Evolutionary conservation across 2,888 invertebrate genomes (phyloP), one percentile per base, ranked within the genome.

Genomic region (Pandemis cinnamomeana): DNA sequence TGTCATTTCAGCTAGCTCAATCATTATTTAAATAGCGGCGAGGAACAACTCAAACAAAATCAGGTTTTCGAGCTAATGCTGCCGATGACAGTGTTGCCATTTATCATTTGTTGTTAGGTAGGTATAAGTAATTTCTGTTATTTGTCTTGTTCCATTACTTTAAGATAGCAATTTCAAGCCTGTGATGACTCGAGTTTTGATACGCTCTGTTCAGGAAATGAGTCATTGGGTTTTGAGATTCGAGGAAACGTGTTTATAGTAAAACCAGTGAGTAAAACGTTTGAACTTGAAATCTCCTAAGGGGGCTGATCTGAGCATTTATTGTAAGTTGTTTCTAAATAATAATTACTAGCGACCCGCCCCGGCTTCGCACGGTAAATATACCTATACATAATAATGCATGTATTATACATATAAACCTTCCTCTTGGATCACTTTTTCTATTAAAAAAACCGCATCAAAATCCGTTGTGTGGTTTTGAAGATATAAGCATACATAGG

Each of bases 131-230:
- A 81, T 78, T 78, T 72, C 61, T 78, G 76, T 78, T 80, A 82
- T 82, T 83, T 80, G 78, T 80, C 81, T 80, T 75, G 77, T 78
- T 76, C 71, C 68, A 79, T 80, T 80, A 79, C 73, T 69, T 11
- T 67, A 72, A 75, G 71, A 74, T 76, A 66, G 72, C 76, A 77
- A 77, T 72, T 75, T 73, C 75, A 58, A 73, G 70, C 75, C 75
- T 75, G 44, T 41, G 53, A 70, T 70, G 64, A 61, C 36, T 42
- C 2, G n/a, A 48, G 20, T 58, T 69, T 66, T 48, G 48, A 20
- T 6, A 10, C 42, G n/a, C 10, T 27, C 10, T 51, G 7, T 55
- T 15, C 61, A 72, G 68, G 72, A 72, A 72, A 63, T 68, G 63
- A 58, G 72, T 68, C 68, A 63, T 58, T 20, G 27, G n/a, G 58